Evolutionary conservation across 2,888 invertebrate species (phyloP), one percentile per base, ranked within the genome.

Genomic region (Acleris sparsana): DNA sequence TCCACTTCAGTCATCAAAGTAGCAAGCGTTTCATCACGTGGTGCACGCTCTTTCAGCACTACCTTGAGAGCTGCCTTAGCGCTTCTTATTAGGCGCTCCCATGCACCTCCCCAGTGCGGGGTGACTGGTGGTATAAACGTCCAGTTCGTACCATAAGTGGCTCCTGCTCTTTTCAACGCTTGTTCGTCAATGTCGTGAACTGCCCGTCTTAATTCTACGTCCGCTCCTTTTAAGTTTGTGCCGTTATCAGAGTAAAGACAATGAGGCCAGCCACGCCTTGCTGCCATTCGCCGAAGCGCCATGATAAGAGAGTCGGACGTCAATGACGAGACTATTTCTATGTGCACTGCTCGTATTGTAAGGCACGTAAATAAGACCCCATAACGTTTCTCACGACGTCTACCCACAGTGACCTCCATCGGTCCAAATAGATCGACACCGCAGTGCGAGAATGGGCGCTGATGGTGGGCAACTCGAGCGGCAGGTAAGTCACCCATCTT

Each of bases 401-500:
- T 16, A 4, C 64, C 64, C 9, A 64, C 60, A 1, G 59, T 64
- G 9, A 64, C 64, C 13, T 53, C 55, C 48, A 64, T 51, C 2
- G 64, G 60, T 1, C 64, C 64, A 18, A 64, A 64, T 1, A 49
- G 22, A 13, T 63, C 65, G 2, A 65, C 44, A 9, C 65, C 65
- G 20, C 58, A 46, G 51, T 56, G 33, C 5, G 61, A 56, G 25
- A 66, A 66, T 1, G 65, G 51, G 18, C 65, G 55, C 18, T 61
- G 49, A 29, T 61, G 61, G 17, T 60, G 64, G 3, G 61, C 61
- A 20, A 62, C 17, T 17, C 68, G 61, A 1, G 53, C 68, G 16
- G 33, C 48, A 13, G 68, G 68, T 49, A 64, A 22, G 25, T 68
- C 61, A 18, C 64, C 68, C 62, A 59, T 65, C 13, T 33, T 33